phyloP scores from a whole-genome alignment of 2,113 vertebrate genomes.

The Antidorcas marsupialis region DNA sequence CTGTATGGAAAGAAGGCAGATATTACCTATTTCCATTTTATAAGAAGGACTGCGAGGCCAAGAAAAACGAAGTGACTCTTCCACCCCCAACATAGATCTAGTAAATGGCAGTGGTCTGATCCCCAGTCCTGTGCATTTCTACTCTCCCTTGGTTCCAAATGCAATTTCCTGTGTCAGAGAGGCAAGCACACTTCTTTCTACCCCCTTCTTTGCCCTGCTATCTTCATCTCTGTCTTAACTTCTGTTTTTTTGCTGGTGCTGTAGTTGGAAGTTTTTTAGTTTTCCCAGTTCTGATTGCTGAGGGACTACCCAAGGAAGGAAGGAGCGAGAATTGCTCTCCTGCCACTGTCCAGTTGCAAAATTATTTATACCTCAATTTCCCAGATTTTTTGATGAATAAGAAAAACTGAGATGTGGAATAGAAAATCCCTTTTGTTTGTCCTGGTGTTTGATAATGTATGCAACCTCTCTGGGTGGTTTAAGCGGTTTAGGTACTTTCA shows the following conservation, averaged over 20 bases:
- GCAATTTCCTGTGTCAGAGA: background rate
- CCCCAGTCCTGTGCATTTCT: background rate
- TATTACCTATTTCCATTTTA: background rate
- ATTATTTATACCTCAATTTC: constrained; percentile 65
- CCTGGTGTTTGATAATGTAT: constrained; percentile 90
- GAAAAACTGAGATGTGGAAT: constrained; percentile 78
- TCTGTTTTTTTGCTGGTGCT: background rate
- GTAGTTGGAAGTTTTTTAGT: background rate
- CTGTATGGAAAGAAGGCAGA: background rate
- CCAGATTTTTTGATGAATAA: constrained; percentile 61
- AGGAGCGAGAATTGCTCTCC: background rate
- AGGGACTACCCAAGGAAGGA: background rate
- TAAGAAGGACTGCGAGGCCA: background rate
- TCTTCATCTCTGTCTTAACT: background rate
- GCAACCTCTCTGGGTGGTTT: constrained; percentile 96
- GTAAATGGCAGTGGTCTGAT: background rate
- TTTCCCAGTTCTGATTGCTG: background rate
- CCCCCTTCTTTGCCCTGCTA: background rate
- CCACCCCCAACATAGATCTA: background rate
- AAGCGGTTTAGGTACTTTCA: constrained; percentile 95
- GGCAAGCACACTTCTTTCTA: background rate
- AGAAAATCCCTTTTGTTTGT: constrained; percentile 87
- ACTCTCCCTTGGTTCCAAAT: background rate
- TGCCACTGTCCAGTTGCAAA: constrained; percentile 61
- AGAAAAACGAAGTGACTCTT: background rate